A percentile compares a stretch with the other conserved stretches of the same genome.
These are phyloP conservation scores for Corydoras sp. DNA, from an alignment of 2,113 vertebrate species.

Conservation along the genomic window DNA sequence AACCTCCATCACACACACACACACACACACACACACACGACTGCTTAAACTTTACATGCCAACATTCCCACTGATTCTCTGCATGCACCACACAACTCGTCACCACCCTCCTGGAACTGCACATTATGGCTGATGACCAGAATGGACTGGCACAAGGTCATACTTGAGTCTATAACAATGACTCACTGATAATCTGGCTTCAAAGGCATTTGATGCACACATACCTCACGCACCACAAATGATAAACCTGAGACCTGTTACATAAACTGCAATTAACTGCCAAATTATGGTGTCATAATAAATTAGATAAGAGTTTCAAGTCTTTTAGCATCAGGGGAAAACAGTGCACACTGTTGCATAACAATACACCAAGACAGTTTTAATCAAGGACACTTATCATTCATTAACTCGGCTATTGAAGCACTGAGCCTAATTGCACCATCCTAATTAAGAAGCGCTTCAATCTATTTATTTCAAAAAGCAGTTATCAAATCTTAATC, in stretches of 20 bases:
- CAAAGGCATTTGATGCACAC: not conserved
- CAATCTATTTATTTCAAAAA: too few species aligned
- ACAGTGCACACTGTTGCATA: not conserved
- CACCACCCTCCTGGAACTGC: too few species aligned
- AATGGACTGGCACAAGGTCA: not conserved
- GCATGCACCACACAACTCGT: too few species aligned
- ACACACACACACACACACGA: too few species aligned
- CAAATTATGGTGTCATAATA: not conserved
- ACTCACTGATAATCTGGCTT: conserved; percentile 16
- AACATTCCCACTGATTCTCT: too few species aligned
- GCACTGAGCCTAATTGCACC: not conserved
- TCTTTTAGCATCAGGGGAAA: too few species aligned
- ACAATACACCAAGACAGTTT: not conserved
- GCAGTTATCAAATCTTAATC: too few species aligned
- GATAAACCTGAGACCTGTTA: conserved; percentile 16
- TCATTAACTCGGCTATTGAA: not conserved
- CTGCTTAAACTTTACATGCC: too few species aligned
- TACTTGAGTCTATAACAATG: not conserved
- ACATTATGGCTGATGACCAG: not conserved
- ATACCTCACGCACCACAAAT: not conserved
- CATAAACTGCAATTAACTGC: not conserved
- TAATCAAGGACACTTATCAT: not conserved
- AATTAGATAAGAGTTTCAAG: not conserved
- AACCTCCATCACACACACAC: too few species aligned
- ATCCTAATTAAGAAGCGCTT: too few species aligned